Base-by-base conservation (phyloP, 2,797 vertebrate genomes). In the Acomys russatus region DNA sequence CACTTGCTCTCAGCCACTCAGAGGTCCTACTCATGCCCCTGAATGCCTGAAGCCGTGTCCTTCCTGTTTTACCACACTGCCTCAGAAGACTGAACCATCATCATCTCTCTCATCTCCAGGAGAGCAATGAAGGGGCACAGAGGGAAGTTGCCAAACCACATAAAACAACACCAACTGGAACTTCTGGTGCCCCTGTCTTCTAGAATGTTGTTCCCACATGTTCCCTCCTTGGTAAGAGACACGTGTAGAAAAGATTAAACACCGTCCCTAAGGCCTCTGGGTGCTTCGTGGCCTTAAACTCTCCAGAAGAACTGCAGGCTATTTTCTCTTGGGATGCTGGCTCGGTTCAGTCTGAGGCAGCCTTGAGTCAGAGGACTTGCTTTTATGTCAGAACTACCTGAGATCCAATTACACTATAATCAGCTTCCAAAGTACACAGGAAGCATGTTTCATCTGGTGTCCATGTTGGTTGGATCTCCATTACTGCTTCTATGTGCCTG, bases 1-100 rank as follows among this genome's bases (percentile, higher is more conserved):
- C 1, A 44, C 80, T 61, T 30, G 14, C 1, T 20, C 44, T 54
- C 20, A 1, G 20, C 14, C 59, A 22, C 0, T 6, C 38, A 9
- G 49, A 66, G 33, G 25, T 28, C 30, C 44, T 22, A 18, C 22
- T 56, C 25, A 38, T 20, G n/a, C 20, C 54, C 25, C 54, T 1
- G 14, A 0, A 70, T 38, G 9, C 25, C 35, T 15, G 38, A 63
- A 6, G 4, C 63, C 9, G 11, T 33, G 9, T 76, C 30, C 35
- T 44, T 61, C 9, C 35, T 76, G 63, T 54, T 74, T 38, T 22
- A 88, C 25, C 6, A 30, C 70, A n/a, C 18, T 15, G 73, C 18
- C 35, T 63, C 28, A 15, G 38, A 63, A 6, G 33, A 14, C 68
- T 0, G 5, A 10, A 14, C 28, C 10, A 10, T 9, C 10, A 10